phyloP scores from a whole-genome alignment of 2,888 invertebrate species.

The Torymus auratus region DNA sequence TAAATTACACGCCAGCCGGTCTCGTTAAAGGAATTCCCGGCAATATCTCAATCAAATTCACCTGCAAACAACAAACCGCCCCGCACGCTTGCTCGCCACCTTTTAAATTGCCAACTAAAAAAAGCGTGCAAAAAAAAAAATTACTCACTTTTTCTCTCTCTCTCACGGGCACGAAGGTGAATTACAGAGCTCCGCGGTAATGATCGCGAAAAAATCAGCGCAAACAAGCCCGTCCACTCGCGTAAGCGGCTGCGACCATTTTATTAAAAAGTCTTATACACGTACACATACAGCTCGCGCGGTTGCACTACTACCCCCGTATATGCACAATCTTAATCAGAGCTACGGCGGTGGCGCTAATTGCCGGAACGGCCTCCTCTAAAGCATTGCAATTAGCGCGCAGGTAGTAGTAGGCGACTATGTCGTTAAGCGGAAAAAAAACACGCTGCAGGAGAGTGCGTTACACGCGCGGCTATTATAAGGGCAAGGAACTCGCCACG shows the following conservation, averaged over 20 bases:
- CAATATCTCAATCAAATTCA: too few relatives aligned
- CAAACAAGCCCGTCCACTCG: conserved; percentile 6
- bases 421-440: conserved; percentile 40
- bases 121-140: too few relatives aligned
- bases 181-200: neutral
- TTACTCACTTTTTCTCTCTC: too few relatives aligned
- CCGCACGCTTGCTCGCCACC: too few relatives aligned
- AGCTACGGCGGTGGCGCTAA: conserved; percentile 23
- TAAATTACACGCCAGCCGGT: too few relatives aligned
- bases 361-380: conserved; percentile 33
- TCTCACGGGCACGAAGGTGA: neutral
- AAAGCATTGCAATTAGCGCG: conserved; percentile 54
- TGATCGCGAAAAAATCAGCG: conserved; percentile 3
- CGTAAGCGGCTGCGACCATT: neutral
- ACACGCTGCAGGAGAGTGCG: neutral
- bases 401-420: neutral
- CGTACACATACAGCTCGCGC: neutral
- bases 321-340: conserved; percentile 38
- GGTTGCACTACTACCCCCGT: neutral
- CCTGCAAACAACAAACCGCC: too few relatives aligned
- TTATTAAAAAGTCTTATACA: conserved; percentile 9
- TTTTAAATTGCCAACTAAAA: too few relatives aligned
- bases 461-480: conserved; percentile 1
- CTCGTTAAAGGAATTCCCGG: too few relatives aligned
- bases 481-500: conserved; percentile 28